phyloP scores from a whole-genome alignment of 1,140 invertebrate genomes.

The Neodiprion fabricii region DNA sequence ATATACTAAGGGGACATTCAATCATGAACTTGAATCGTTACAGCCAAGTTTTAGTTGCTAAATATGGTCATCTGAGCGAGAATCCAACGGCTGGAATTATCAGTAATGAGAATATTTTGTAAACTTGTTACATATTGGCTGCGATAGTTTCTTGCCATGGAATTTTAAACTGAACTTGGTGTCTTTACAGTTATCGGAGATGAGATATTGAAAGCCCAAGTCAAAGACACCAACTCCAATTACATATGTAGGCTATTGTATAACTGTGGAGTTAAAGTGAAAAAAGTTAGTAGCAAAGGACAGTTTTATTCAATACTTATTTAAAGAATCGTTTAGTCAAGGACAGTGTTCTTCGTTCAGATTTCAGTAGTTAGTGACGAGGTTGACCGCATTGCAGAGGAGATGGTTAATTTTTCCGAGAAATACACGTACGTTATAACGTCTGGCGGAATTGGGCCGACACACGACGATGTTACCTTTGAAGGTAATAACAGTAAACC shows the following conservation, averaged over 20 bases:
- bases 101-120: too few species aligned
- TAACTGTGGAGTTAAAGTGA: conserved; percentile 70
- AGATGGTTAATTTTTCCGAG: conserved; percentile 72
- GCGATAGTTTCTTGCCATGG: too few species aligned
- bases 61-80: too few species aligned
- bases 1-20: too few species aligned
- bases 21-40: too few species aligned
- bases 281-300: conserved; percentile 58
- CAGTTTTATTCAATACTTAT: conserved; percentile 6
- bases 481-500: conserved; percentile 61
- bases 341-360: conserved; percentile 44
- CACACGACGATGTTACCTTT: conserved; percentile 87
- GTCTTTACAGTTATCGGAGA: conserved; percentile 74
- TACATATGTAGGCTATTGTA: conserved; percentile 73
- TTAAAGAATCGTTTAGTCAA: too few species aligned
- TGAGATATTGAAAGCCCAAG: conserved; percentile 85
- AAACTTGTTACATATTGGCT: too few species aligned
- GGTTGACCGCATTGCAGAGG: conserved; percentile 71
- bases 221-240: conserved; percentile 76
- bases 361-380: conserved; percentile 77
- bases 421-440: conserved; percentile 74
- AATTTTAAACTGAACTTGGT: too few species aligned
- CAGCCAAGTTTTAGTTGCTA: too few species aligned
- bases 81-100: too few species aligned
- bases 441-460: conserved; percentile 83